Base-by-base conservation (phyloP, 1,140 invertebrate genomes). In the Cardiocondyla obscurior region DNA sequence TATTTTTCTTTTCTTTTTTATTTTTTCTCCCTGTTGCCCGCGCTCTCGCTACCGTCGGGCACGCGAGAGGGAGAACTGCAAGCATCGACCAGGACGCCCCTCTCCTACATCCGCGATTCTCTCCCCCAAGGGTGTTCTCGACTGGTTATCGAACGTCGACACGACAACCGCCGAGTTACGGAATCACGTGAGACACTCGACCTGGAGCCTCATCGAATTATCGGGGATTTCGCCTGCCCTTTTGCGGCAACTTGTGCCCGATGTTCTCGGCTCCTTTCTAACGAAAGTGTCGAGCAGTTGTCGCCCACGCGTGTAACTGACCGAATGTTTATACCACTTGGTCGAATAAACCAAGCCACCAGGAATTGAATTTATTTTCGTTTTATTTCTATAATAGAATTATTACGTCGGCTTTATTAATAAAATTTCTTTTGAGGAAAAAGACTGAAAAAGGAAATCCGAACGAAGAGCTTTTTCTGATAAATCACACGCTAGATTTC, bases 171-270 rank as follows among this genome's bases (percentile, higher is more conserved):
- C 25, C 62, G 46, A 79, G 74, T 79, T 79, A 67, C 74, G 62
- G 62, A 79, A 79, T 79, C 64, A 69, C 74, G 62, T 79, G 62
- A 79, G 62, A 79, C 64, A 69, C 46, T 79, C 62, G 74, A 79
- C 46, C 62, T 69, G 74, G 46, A 79, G 74, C 19, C 74, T 79
- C 62, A 69, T 79, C 62, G 74, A 79, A 79, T 79, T 79, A 69
- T 79, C 46, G 74, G 49, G 62, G 22, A 79, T 79, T 79, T 79
- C 62, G 46, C 62, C 46, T 67, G 36, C 49, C 49, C 33, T 79
- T 69, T 69, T 79, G 46, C 62, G 42, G 46, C 36, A 67, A 67
- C 46, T 55, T 69, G 46, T 33, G 39, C 62, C 28, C 74, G 33
- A 69, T 79, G 74, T 76, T 58, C 65, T 33, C n/a, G n/a, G 25